Evolutionary conservation across 2,113 vertebrate genomes (phyloP).

Genomic region (rat (Rattus norvegicus)): GRCr8 NC_086022.1:86734001-86734500

Average conservation of each 20-base stretch:
- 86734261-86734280: constrained; percentile 57
- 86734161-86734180: constrained; percentile 25
- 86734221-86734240: constrained; percentile 49
- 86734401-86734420: background rate
- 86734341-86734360: background rate
- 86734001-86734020: background rate
- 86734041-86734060: background rate
- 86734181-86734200: background rate
- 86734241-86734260: constrained; percentile 39
- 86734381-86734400: background rate
- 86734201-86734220: constrained; percentile 42
- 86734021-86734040: background rate
- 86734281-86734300: constrained; percentile 53
- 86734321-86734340: background rate
- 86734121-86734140: background rate
- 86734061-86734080: background rate
- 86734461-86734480: background rate
- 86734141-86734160: background rate
- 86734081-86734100: background rate
- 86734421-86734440: background rate
- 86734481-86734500: background rate
- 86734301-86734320: constrained; percentile 27
- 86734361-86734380: background rate
- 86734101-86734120: background rate
- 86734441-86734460: background rate